Conservation (phyloP, 2,113 vertebrate genomes). For the Hepsetus odoe region DNA sequence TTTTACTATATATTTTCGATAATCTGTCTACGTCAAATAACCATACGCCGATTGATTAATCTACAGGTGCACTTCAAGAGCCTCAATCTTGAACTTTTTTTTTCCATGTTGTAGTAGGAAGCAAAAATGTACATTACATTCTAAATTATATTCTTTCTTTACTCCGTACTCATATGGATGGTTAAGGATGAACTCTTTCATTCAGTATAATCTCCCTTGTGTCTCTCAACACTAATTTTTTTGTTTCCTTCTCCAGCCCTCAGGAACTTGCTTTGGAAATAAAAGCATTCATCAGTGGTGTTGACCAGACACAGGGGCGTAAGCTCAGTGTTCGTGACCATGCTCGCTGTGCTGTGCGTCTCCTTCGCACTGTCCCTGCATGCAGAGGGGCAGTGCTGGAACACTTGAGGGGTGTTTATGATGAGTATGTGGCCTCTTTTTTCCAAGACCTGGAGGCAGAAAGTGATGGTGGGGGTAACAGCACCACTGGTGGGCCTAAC, state of each 20-base stretch:
- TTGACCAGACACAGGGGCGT: constrained; percentile 83
- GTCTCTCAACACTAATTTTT: neutral
- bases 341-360: constrained; percentile 86
- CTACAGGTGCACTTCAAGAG: too few species aligned
- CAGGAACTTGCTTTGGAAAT: constrained; percentile 91
- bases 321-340: constrained; percentile 86
- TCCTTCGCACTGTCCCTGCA: constrained; percentile 86
- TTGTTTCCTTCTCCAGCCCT: constrained; percentile 64
- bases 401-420: constrained; percentile 87
- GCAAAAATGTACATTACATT: too few species aligned
- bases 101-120: too few species aligned
- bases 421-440: constrained; percentile 86
- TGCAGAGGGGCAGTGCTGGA: constrained; percentile 89
- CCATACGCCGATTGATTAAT: too few species aligned
- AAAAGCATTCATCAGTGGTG: constrained; percentile 88
- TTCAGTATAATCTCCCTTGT: neutral
- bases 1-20: too few species aligned
- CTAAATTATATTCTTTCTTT: neutral
- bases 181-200: neutral
- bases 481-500: constrained; percentile 50
- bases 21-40: too few species aligned
- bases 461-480: constrained; percentile 58
- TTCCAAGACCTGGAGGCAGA: constrained; percentile 78
- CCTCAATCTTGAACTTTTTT: too few species aligned
- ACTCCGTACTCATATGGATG: neutral